Evolutionary conservation across 2,113 vertebrate species (phyloP).

Genomic region (Bettongia penicillata): DNA sequence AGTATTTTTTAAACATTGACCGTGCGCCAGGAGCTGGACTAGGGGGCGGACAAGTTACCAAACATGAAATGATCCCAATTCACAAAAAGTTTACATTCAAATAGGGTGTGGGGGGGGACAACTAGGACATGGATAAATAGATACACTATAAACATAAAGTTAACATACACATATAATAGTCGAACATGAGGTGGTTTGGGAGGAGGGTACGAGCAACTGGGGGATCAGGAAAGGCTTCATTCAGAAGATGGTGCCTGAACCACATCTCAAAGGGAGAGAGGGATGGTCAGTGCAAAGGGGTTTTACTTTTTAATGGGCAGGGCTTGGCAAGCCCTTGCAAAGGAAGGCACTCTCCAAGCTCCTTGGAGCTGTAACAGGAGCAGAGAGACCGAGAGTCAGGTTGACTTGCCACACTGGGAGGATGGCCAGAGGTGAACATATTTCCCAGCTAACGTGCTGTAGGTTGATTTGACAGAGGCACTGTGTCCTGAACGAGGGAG

Average conservation of each 20-base stretch:
- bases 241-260: not conserved
- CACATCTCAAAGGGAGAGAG: not conserved
- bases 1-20: not conserved
- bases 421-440: not conserved
- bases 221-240: not conserved
- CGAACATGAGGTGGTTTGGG: not conserved
- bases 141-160: not conserved
- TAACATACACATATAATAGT: not conserved
- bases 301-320: not conserved
- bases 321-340: not conserved
- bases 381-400: not conserved
- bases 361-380: not conserved
- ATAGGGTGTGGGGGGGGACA: not conserved
- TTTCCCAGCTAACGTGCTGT: not conserved
- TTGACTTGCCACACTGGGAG: not conserved
- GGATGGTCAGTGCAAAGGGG: not conserved
- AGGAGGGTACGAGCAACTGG: not conserved
- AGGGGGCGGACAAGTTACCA: not conserved
- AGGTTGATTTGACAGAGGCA: not conserved
- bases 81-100: not conserved
- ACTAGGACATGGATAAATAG: not conserved
- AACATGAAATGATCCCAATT: not conserved
- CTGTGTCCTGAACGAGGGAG: not conserved
- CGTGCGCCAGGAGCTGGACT: not conserved
- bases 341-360: not conserved